phyloP scores from a whole-genome alignment of 2,888 invertebrate genomes.

The Cheiracanthium punctorium region DNA sequence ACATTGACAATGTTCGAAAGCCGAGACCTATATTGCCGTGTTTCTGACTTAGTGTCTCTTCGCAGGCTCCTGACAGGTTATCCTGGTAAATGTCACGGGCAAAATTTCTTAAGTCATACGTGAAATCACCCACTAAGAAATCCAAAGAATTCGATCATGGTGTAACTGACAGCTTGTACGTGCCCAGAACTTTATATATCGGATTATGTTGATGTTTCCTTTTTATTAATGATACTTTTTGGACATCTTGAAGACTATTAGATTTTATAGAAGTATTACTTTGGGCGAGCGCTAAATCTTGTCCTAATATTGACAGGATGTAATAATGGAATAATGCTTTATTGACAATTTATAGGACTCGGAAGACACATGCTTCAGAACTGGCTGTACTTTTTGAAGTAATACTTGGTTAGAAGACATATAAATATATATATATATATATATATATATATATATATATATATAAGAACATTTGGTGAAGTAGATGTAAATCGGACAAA shows the following conservation, averaged over 20 bases:
- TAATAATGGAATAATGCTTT: neutral
- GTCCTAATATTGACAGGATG: constrained; percentile 53
- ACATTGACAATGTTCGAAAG: too few species aligned
- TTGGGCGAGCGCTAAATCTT: constrained; percentile 22
- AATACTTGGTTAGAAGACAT: too few species aligned
- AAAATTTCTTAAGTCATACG: constrained; percentile 9
- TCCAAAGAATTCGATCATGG: constrained; percentile 18
- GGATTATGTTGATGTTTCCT: constrained; percentile 33
- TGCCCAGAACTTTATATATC: constrained; percentile 33
- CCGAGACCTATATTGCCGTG: too few species aligned
- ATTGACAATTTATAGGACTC: constrained; percentile 9
- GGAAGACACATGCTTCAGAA: too few species aligned
- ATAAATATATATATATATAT: too few species aligned
- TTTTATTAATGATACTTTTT: constrained; percentile 43
- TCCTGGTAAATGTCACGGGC: neutral
- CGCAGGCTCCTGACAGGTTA: neutral
- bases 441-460: too few species aligned
- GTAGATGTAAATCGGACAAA: too few species aligned
- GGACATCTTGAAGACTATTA: constrained; percentile 17
- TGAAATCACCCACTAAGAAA: neutral
- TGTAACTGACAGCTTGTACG: constrained; percentile 47
- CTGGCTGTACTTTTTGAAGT: too few species aligned
- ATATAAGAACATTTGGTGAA: too few species aligned
- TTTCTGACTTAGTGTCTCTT: neutral
- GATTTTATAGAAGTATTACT: constrained; percentile 28